phyloP scores from a whole-genome alignment of 1,140 invertebrate genomes.

The Anthonomus grandis region DNA sequence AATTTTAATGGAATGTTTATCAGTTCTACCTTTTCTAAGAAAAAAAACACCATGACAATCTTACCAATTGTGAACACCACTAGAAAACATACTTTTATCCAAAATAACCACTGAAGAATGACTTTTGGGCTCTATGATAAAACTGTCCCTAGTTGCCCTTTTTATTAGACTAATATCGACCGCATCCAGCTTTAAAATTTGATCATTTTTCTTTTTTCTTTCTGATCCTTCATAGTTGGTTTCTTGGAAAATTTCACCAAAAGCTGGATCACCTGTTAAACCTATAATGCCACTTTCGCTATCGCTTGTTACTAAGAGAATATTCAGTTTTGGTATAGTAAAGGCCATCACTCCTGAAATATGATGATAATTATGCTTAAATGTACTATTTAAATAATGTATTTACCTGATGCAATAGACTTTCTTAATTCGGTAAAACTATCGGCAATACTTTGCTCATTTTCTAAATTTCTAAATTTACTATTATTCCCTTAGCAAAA shows the following conservation, averaged over 20 bases:
- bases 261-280: slow-evolving; percentile 52
- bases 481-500: no score
- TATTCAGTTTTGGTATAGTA: slow-evolving; percentile 56
- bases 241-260: slow-evolving; percentile 56
- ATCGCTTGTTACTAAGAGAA: slow-evolving; percentile 58
- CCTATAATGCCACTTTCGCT: slow-evolving; percentile 55
- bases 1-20: slow-evolving; percentile 60
- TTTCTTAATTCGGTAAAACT: slow-evolving; percentile 57
- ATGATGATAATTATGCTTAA: background rate
- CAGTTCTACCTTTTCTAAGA: slow-evolving; percentile 50
- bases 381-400: background rate
- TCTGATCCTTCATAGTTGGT: slow-evolving; percentile 46
- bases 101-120: slow-evolving; percentile 45
- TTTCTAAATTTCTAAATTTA: no score
- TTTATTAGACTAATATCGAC: slow-evolving; percentile 50
- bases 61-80: no score
- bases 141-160: slow-evolving; percentile 40
- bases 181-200: slow-evolving; percentile 47
- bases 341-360: slow-evolving; percentile 60
- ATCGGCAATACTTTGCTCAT: slow-evolving; percentile 53
- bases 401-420: slow-evolving; percentile 46
- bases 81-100: slow-evolving; percentile 43
- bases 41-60: no score
- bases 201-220: slow-evolving; percentile 50
- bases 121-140: slow-evolving; percentile 24